phyloP scores from a whole-genome alignment of 2,888 invertebrate genomes.

The Oxyteleia sp. region DNA sequence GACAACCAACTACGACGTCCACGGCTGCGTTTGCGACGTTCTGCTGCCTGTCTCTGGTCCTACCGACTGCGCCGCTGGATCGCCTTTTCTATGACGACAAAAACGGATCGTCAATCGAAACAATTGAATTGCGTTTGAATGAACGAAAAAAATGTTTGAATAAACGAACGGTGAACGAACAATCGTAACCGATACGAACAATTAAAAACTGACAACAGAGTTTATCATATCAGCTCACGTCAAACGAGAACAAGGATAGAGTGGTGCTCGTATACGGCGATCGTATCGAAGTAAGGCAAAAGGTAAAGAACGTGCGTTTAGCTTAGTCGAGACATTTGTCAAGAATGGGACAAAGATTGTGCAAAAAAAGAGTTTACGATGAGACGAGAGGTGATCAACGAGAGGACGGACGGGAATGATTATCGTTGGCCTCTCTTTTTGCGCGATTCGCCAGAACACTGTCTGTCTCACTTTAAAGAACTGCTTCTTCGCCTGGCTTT shows the following conservation, averaged over 20 bases:
- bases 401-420: constrained; percentile 47
- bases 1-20: constrained; percentile 70
- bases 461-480: constrained; percentile 60
- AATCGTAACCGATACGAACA: constrained; percentile 14
- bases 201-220: constrained; percentile 81
- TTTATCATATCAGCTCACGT: constrained; percentile 88
- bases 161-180: constrained; percentile 25
- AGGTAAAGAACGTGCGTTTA: constrained; percentile 86
- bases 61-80: constrained; percentile 65
- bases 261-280: constrained; percentile 89
- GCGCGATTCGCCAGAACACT: constrained; percentile 69
- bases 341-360: constrained; percentile 63
- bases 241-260: constrained; percentile 88
- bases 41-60: constrained; percentile 46
- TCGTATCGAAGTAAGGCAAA: constrained; percentile 88
- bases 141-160: constrained; percentile 37
- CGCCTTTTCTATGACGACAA: constrained; percentile 39
- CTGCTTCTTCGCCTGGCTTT: constrained; percentile 75
- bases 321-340: constrained; percentile 67
- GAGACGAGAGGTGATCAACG: constrained; percentile 56
- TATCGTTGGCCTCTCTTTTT: constrained; percentile 70
- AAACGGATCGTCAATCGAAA: constrained; percentile 34
- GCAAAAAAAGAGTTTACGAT: constrained; percentile 70
- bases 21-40: constrained; percentile 57
- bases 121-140: constrained; percentile 1